Evolutionary conservation across 2,113 vertebrate species (phyloP).

Genomic region (Trematomus loennbergii): DNA sequence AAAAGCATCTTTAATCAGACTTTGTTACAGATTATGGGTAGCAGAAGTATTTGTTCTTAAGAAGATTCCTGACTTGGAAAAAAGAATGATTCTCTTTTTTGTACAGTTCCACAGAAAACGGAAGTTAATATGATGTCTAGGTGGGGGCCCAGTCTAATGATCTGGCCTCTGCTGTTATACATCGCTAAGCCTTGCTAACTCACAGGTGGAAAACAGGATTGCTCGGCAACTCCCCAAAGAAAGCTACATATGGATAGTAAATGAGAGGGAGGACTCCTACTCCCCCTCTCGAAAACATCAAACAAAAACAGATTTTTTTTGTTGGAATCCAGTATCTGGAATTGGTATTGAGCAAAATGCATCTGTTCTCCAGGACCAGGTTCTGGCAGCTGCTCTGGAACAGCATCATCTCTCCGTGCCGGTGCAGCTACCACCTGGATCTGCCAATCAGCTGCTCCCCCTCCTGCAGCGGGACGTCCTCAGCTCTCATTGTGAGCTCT

Average conservation of each 20-base stretch:
- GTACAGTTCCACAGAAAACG: background rate
- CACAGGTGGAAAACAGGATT: background rate
- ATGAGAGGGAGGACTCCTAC: background rate
- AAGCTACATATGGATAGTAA: background rate
- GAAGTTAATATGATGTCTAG: background rate
- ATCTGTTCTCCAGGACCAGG: background rate
- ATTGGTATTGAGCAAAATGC: background rate
- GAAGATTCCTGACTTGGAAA: background rate
- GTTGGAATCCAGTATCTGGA: background rate
- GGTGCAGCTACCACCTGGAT: background rate
- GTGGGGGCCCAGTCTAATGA: background rate
- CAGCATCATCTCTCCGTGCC: background rate
- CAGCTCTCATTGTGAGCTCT: background rate
- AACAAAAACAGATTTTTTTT: background rate
- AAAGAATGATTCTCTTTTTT: background rate
- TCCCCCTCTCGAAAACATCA: background rate
- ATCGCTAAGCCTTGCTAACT: background rate
- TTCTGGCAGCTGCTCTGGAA: constrained; percentile 6
- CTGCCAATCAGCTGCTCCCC: background rate
- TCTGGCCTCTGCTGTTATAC: background rate
- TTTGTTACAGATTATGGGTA: too few relatives aligned
- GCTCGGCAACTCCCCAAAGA: background rate
- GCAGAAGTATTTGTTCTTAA: too few relatives aligned
- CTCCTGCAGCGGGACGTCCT: background rate
- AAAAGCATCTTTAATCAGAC: too few relatives aligned